These are phyloP conservation scores for Syngnathus acus DNA, from an alignment of 2,797 vertebrate genomes.

Conservation along the genomic window DNA sequence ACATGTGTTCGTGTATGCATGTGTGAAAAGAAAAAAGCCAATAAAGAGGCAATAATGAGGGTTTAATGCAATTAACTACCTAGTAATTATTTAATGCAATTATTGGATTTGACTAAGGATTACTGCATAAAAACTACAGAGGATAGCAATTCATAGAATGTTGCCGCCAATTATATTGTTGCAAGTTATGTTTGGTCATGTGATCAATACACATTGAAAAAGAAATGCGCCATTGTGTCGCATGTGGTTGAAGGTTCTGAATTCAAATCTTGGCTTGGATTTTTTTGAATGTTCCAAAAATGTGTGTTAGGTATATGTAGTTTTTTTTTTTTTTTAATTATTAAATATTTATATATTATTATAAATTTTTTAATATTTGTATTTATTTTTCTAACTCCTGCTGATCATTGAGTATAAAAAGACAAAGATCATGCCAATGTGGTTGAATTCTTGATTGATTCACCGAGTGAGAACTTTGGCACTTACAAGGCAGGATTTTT, in stretches of 20 bases:
- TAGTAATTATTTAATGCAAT: not conserved
- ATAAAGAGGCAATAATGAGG: not conserved
- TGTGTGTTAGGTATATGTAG: not conserved
- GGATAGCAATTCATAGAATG: not conserved
- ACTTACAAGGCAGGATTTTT: not conserved
- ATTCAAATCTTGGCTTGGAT: not conserved
- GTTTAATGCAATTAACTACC: constrained; percentile 1
- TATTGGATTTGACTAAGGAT: not conserved
- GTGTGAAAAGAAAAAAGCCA: not conserved
- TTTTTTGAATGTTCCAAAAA: not conserved
- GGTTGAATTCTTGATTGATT: not conserved
- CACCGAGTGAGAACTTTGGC: not conserved
- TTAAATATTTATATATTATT: not conserved
- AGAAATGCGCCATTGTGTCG: not conserved
- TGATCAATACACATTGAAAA: not conserved
- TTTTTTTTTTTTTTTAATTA: too few species aligned
- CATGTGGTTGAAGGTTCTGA: not conserved
- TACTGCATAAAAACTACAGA: not conserved
- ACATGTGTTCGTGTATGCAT: too few species aligned
- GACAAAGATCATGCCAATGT: not conserved
- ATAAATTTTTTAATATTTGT: too few species aligned
- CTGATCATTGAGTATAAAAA: not conserved
- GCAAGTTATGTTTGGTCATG: not conserved
- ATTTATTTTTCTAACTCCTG: not conserved
- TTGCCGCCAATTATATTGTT: not conserved